phyloP scores from a whole-genome alignment of 2,113 vertebrate species.

The Megaleporinus macrocephalus region DNA sequence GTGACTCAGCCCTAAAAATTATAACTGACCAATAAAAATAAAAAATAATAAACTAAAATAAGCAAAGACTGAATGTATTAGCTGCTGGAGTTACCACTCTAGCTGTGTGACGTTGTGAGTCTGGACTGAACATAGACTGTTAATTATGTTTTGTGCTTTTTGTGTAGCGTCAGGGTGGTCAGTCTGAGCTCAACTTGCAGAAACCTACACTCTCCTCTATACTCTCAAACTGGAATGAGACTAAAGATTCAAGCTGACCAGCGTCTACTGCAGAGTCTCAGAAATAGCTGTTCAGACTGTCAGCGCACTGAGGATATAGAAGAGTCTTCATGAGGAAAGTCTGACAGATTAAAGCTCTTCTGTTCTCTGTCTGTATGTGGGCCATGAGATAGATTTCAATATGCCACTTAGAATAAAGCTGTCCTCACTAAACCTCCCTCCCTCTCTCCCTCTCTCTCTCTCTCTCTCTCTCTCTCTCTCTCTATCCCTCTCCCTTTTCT shows the following conservation, averaged over 20 bases:
- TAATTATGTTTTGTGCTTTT: no score
- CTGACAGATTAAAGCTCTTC: neutral
- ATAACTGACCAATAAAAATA: no score
- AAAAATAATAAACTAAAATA: no score
- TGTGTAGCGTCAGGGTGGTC: neutral
- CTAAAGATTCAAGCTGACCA: neutral
- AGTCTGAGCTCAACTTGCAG: neutral
- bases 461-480: no score
- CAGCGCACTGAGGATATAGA: no score
- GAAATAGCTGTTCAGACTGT: neutral
- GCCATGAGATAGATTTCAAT: neutral
- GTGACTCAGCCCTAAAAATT: no score
- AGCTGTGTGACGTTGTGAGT: no score
- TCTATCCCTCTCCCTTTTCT: no score
- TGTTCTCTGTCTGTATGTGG: neutral
- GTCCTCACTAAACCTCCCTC: neutral
- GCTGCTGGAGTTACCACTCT: no score
- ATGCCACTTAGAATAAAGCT: neutral
- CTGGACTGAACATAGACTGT: neutral
- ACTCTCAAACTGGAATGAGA: neutral
- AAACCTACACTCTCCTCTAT: neutral
- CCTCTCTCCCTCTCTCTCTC: no score
- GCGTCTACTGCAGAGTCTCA: neutral
- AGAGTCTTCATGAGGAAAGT: neutral
- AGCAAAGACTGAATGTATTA: no score